Conservation (phyloP, 1,140 invertebrate species). For the Prorops nasuta region DNA sequence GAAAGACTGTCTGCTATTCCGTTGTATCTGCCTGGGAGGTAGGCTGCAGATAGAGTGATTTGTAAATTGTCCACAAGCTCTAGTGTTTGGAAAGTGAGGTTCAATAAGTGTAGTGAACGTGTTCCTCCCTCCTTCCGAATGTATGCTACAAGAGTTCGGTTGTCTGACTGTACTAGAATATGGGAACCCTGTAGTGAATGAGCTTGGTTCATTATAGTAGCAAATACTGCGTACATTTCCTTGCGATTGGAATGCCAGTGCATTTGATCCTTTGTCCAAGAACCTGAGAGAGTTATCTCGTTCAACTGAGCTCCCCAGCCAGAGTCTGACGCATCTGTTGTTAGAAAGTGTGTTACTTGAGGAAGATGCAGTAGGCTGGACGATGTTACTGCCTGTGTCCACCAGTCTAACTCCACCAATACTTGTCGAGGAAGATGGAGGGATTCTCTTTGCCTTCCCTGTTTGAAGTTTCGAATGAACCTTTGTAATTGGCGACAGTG, state of each 20-base stretch:
- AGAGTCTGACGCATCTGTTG: constrained; percentile 34
- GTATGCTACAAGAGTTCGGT: constrained; percentile 26
- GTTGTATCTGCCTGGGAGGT: neutral
- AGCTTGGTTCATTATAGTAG: constrained; percentile 21
- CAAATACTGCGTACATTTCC: constrained; percentile 31
- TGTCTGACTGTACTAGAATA: constrained; percentile 39
- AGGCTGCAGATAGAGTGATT: neutral
- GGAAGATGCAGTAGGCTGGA: no score
- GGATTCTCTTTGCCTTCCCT: no score
- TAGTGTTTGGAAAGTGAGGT: neutral
- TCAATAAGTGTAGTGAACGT: neutral
- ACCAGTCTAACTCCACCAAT: no score
- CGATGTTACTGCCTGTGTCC: no score
- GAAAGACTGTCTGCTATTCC: neutral
- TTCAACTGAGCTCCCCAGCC: constrained; percentile 30
- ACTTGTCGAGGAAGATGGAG: no score
- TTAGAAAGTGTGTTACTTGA: no score
- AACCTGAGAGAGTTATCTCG: constrained; percentile 12
- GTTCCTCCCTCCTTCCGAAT: constrained; percentile 13
- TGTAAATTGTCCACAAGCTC: neutral
- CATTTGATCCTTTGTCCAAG: constrained; percentile 21
- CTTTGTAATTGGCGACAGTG: no score
- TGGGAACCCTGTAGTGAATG: constrained; percentile 12
- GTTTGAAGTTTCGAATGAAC: no score
- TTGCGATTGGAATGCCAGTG: constrained; percentile 33